These are phyloP conservation scores for Heliconius melpomene DNA, from an alignment of 1,140 invertebrate genomes.

Conservation along the genomic window DNA sequence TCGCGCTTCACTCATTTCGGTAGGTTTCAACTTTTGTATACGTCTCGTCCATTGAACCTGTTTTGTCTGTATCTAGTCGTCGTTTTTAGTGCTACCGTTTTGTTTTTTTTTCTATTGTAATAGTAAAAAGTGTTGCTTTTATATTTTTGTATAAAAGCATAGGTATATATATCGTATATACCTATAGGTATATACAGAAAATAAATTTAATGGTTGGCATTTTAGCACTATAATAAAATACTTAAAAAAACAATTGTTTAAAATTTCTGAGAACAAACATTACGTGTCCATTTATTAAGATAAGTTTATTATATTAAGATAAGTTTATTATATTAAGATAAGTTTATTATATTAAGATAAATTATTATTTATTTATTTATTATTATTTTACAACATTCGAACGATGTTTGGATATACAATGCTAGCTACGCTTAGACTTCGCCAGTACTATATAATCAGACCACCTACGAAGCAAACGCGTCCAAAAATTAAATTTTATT, in stretches of 20 bases:
- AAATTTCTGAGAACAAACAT: too few relatives aligned
- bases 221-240: too few relatives aligned
- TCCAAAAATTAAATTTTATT: neutral
- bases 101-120: neutral
- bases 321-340: too few relatives aligned
- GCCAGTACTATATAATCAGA: neutral
- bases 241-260: too few relatives aligned
- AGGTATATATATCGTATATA: too few relatives aligned
- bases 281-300: too few relatives aligned
- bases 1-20: constrained; percentile 56
- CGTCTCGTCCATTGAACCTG: constrained; percentile 53
- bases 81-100: neutral
- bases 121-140: neutral
- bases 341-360: too few relatives aligned
- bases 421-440: neutral
- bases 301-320: too few relatives aligned
- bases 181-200: too few relatives aligned
- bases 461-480: neutral
- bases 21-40: constrained; percentile 51
- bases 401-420: neutral
- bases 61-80: constrained; percentile 21
- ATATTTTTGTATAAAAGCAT: neutral
- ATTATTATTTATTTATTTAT: too few relatives aligned
- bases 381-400: neutral
- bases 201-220: too few relatives aligned